Conservation (phyloP, 2,888 invertebrate species). For the Teleiodes luculella region DNA sequence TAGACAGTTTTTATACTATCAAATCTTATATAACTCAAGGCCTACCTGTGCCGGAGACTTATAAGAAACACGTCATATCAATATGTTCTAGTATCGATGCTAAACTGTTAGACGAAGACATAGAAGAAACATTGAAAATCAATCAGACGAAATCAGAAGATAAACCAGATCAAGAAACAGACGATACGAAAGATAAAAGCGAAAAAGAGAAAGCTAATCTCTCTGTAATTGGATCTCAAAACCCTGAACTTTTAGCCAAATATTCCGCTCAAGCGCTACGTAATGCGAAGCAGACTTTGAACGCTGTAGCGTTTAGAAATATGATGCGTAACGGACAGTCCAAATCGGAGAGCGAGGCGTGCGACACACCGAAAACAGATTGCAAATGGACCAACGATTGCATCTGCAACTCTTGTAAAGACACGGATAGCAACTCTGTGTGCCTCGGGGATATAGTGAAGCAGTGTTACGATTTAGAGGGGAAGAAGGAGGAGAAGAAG, state of each 20-base stretch:
- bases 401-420: conserved; percentile 53
- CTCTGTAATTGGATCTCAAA: conserved; percentile 44
- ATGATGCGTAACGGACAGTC: conserved; percentile 55
- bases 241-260: conserved; percentile 58
- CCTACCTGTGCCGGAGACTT: conserved; percentile 58
- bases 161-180: conserved; percentile 15
- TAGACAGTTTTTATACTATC: conserved; percentile 66
- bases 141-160: conserved; percentile 13
- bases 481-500: conserved; percentile 43
- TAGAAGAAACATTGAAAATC: conserved; percentile 44
- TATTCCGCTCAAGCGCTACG: conserved; percentile 63
- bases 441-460: conserved; percentile 54
- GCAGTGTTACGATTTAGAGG: conserved; percentile 45
- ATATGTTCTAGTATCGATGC: conserved; percentile 65
- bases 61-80: conserved; percentile 63
- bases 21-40: conserved; percentile 66
- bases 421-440: conserved; percentile 36
- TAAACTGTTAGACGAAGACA: conserved; percentile 55
- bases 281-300: conserved; percentile 62
- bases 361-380: conserved; percentile 59
- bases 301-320: conserved; percentile 61
- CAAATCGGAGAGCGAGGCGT: conserved; percentile 60
- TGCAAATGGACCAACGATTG: conserved; percentile 71
- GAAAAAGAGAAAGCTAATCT: conserved; percentile 34
- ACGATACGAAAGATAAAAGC: conserved; percentile 23